A percentile compares a stretch with the other conserved stretches of the same genome.
Conservation (phyloP, 2,797 vertebrate species). For the Apogon talboti region DNA sequence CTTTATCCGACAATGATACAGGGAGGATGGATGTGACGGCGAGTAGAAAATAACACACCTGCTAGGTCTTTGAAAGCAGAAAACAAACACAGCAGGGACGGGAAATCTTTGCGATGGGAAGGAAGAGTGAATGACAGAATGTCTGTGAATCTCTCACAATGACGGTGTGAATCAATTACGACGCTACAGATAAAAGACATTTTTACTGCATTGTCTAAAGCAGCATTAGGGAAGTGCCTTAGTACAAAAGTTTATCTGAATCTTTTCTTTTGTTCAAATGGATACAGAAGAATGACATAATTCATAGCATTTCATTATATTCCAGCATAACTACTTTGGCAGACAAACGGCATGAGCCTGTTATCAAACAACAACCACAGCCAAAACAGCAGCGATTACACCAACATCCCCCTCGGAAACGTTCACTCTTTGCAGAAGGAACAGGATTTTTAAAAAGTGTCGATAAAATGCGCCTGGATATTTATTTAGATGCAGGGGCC, state of each 20-base stretch:
- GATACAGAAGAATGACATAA: slow-evolving; percentile 27
- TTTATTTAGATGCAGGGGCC: neutral
- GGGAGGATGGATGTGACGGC: slow-evolving; percentile 59
- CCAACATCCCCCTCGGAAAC: slow-evolving; percentile 25
- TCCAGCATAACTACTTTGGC: slow-evolving; percentile 38
- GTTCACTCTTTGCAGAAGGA: slow-evolving; percentile 25
- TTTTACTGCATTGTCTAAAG: too few species aligned
- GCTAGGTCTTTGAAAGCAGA: slow-evolving; percentile 36
- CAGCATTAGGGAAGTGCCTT: too few species aligned
- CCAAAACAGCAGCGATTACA: slow-evolving; percentile 40
- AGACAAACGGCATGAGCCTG: slow-evolving; percentile 7
- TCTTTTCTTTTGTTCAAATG: slow-evolving; percentile 30
- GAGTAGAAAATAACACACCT: slow-evolving; percentile 51
- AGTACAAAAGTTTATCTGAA: too few species aligned
- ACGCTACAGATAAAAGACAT: neutral
- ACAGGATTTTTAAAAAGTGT: slow-evolving; percentile 14
- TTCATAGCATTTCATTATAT: slow-evolving; percentile 35
- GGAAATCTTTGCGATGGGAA: slow-evolving; percentile 16
- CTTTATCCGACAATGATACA: slow-evolving; percentile 61
- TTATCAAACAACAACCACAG: slow-evolving; percentile 36
- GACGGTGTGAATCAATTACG: slow-evolving; percentile 23
- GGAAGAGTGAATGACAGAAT: slow-evolving; percentile 15
- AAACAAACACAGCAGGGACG: slow-evolving; percentile 38
- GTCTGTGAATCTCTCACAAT: slow-evolving; percentile 8
- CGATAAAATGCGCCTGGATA: slow-evolving; percentile 22